These are phyloP conservation scores for Megathymus violae DNA, from an alignment of 1,140 invertebrate species.

Conservation along the genomic window DNA sequence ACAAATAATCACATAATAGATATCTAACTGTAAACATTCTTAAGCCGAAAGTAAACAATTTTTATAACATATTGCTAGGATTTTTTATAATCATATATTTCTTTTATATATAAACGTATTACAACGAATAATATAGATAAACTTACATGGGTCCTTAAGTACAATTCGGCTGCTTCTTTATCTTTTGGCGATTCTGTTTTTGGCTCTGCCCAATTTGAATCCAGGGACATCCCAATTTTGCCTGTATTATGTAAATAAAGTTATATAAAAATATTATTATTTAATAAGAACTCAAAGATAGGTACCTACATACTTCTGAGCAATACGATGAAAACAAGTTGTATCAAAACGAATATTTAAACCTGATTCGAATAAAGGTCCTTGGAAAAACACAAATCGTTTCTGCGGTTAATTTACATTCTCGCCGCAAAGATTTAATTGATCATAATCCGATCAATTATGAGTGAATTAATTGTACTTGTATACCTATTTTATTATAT, in stretches of 20 bases:
- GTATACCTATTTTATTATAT: slow-evolving; percentile 5
- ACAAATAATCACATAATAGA: too few species aligned
- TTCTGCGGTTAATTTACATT: slow-evolving; percentile 26
- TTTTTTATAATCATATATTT: too few species aligned
- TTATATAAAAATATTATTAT: too few species aligned
- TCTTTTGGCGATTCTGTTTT: slow-evolving; percentile 80
- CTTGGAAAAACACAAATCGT: slow-evolving; percentile 28
- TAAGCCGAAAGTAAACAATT: too few species aligned
- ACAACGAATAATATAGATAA: slow-evolving; percentile 18
- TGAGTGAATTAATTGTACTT: slow-evolving; percentile 5
- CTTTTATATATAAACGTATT: too few species aligned
- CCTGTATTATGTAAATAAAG: slow-evolving; percentile 70
- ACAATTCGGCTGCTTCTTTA: slow-evolving; percentile 84
- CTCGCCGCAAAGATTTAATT: slow-evolving; percentile 19
- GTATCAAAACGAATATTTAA: slow-evolving; percentile 10
- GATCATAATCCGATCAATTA: slow-evolving; percentile 20
- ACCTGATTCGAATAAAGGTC: slow-evolving; percentile 4
- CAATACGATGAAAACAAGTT: slow-evolving; percentile 5
- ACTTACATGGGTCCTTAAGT: slow-evolving; percentile 84
- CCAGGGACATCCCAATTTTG: slow-evolving; percentile 86
- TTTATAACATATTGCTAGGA: too few species aligned
- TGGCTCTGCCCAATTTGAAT: slow-evolving; percentile 86
- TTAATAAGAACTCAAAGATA: too few species aligned
- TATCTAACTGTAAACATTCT: too few species aligned
- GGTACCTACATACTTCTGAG: background rate